Evolutionary conservation across 2,797 vertebrate genomes (phyloP).

Genomic region (Atherinosoma microstoma): DNA sequence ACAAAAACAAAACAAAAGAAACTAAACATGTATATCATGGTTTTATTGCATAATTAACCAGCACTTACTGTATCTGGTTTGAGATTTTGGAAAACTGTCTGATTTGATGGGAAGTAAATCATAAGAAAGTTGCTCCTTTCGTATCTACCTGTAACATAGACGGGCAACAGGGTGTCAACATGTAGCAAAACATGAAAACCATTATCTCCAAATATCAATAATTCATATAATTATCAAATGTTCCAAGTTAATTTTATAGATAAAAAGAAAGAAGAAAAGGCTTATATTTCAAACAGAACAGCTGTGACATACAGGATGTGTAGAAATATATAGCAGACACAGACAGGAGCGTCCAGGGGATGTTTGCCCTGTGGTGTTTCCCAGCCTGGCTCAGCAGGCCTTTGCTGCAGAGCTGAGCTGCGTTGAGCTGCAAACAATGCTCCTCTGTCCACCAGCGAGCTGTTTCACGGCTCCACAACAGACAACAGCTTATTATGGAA

Average conservation of each 20-base stretch:
- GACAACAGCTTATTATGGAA: slow-evolving; percentile 81
- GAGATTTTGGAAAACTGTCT: background rate
- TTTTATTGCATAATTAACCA: background rate
- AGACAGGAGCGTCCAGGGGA: slow-evolving; percentile 54
- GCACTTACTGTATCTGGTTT: background rate
- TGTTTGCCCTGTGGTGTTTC: slow-evolving; percentile 75
- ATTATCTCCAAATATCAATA: background rate
- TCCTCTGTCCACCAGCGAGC: slow-evolving; percentile 69
- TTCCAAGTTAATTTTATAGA: background rate
- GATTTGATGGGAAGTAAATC: slow-evolving; percentile 4
- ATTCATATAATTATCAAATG: background rate
- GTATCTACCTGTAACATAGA: background rate
- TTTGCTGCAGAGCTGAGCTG: slow-evolving; percentile 53
- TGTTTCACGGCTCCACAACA: slow-evolving; percentile 75
- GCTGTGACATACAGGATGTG: background rate
- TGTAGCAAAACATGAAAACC: background rate
- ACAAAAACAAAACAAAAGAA: too few species aligned
- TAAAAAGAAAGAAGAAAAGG: background rate
- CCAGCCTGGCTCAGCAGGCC: slow-evolving; percentile 59
- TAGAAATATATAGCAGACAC: slow-evolving; percentile 11
- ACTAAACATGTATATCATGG: background rate
- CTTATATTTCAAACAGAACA: background rate
- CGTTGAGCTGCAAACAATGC: slow-evolving; percentile 71
- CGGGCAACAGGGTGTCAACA: too few species aligned
- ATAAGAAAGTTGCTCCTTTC: background rate